Conservation (phyloP, 2,113 vertebrate genomes). For the Syngnathus scovelli region DNA sequence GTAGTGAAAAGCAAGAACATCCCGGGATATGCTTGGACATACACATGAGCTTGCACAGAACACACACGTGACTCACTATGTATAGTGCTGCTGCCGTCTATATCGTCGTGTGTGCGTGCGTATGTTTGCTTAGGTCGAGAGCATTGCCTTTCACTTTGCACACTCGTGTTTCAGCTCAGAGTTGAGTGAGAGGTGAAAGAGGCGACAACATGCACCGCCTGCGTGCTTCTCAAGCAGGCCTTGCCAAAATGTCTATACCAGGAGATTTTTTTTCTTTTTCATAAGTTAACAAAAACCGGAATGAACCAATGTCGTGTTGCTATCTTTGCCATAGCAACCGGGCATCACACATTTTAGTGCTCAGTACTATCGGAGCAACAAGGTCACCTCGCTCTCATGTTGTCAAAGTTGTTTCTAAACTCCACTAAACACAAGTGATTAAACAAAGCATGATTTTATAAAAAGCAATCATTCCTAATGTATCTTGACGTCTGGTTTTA, state of each 20-base stretch:
- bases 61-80: background rate
- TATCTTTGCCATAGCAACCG: too few species aligned
- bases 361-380: too few species aligned
- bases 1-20: slow-evolving; percentile 1
- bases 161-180: slow-evolving; percentile 17
- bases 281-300: background rate
- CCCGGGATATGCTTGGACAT: background rate
- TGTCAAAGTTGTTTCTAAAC: too few species aligned
- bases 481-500: background rate
- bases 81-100: background rate
- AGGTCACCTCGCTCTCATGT: too few species aligned
- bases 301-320: too few species aligned
- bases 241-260: background rate
- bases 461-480: background rate
- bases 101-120: background rate
- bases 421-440: too few species aligned
- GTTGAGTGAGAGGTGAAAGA: slow-evolving; percentile 5
- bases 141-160: slow-evolving; percentile 32
- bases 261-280: too few species aligned
- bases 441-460: too few species aligned
- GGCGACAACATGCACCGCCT: background rate
- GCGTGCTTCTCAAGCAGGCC: background rate
- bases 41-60: background rate
- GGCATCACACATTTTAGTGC: too few species aligned
- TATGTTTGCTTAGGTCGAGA: slow-evolving; percentile 7